Evolutionary conservation across 1,140 invertebrate genomes (phyloP).

Genomic region (Drosophila bipectinata): DNA sequence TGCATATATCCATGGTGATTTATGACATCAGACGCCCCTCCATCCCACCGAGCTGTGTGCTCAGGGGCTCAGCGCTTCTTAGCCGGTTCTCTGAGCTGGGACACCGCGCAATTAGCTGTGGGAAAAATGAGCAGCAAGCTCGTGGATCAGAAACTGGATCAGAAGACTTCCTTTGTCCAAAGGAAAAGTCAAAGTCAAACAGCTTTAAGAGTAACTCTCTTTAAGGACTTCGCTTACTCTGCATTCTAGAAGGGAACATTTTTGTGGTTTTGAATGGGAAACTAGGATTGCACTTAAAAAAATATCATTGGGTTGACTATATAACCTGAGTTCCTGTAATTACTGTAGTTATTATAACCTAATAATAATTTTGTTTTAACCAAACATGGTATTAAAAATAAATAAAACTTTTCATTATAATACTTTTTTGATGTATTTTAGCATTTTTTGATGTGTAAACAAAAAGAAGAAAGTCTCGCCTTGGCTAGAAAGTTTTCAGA

Average conservation of each 20-base stretch:
- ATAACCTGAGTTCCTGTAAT: too few species aligned
- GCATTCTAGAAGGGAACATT: slow-evolving; percentile 41
- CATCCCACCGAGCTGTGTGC: slow-evolving; percentile 34
- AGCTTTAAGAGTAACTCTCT: slow-evolving; percentile 52
- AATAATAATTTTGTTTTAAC: background rate
- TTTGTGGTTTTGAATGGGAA: slow-evolving; percentile 39
- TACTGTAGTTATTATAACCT: too few species aligned
- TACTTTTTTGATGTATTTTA: too few species aligned
- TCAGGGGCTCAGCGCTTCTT: slow-evolving; percentile 64
- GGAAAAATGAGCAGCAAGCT: slow-evolving; percentile 68
- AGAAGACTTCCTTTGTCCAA: slow-evolving; percentile 42
- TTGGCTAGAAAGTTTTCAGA: slow-evolving; percentile 68
- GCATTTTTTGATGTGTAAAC: slow-evolving; percentile 10
- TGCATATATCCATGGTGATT: slow-evolving; percentile 80
- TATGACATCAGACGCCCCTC: slow-evolving; percentile 49
- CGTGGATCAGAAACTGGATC: slow-evolving; percentile 19
- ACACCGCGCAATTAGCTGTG: slow-evolving; percentile 72
- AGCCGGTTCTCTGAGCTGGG: slow-evolving; percentile 43
- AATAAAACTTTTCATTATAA: too few species aligned
- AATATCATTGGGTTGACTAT: background rate
- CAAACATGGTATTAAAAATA: too few species aligned
- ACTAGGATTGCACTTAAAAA: slow-evolving; percentile 8
- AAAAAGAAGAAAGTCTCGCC: slow-evolving; percentile 32
- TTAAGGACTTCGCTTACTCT: slow-evolving; percentile 14
- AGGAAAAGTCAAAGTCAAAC: slow-evolving; percentile 60